Conservation (phyloP, 2,797 vertebrate species). For the Thunnus albacares region DNA sequence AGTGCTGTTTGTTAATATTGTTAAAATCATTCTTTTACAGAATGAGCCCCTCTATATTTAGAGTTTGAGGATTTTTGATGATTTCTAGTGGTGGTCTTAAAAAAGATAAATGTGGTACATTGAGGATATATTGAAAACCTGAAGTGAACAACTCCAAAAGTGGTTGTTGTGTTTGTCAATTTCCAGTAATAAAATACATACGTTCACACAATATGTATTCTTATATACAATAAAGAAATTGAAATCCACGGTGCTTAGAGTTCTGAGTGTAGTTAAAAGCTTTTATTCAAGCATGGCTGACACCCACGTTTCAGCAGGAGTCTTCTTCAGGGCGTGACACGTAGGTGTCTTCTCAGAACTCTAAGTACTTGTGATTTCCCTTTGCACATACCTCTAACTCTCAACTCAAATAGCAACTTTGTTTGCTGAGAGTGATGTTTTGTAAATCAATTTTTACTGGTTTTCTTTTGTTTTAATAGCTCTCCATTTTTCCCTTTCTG, state of each 20-base stretch:
- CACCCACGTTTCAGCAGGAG: slow-evolving; percentile 46
- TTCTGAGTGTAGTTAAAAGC: slow-evolving; percentile 29
- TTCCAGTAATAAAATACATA: background rate
- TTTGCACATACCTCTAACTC: slow-evolving; percentile 8
- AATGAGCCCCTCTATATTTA: no score
- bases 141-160: background rate
- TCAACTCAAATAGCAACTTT: slow-evolving; percentile 8
- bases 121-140: no score
- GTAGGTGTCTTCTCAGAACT: slow-evolving; percentile 29
- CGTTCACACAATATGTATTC: background rate
- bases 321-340: slow-evolving; percentile 29
- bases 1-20: no score
- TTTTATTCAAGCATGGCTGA: slow-evolving; percentile 41
- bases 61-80: no score
- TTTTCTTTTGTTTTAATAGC: slow-evolving; percentile 7
- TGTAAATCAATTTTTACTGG: background rate
- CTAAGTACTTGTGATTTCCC: slow-evolving; percentile 16
- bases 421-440: background rate
- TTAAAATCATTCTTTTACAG: no score
- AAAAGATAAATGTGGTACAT: no score
- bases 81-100: no score
- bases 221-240: background rate
- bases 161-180: background rate
- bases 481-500: background rate
- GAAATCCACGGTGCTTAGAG: background rate